Evolutionary conservation across 2,888 invertebrate species (phyloP).

Genomic region (Lasioglossum figueresi): DNA sequence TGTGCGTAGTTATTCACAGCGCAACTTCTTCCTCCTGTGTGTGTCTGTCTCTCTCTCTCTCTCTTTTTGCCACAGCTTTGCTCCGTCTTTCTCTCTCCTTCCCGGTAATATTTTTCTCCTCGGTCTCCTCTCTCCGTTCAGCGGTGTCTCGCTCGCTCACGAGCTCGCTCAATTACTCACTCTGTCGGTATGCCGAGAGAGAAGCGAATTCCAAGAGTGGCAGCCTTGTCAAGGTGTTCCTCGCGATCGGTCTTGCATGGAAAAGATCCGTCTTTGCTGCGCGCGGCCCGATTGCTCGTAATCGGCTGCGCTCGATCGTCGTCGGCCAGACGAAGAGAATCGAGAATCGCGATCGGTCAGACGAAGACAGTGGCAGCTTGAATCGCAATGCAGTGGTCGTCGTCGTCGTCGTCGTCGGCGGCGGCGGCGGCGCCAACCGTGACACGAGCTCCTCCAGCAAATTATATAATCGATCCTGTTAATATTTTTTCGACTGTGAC

Average conservation of each 20-base stretch:
- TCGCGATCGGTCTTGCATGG: constrained; percentile 55
- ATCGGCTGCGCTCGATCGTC: constrained; percentile 6
- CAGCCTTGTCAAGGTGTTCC: constrained; percentile 74
- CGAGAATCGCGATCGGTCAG: neutral
- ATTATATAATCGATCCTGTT: constrained; percentile 24
- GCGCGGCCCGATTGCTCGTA: constrained; percentile 23
- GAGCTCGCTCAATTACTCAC: constrained; percentile 49
- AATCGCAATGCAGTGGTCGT: neutral
- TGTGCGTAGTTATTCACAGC: constrained; percentile 36
- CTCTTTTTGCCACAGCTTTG: neutral
- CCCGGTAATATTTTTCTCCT: neutral
- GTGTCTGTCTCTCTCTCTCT: neutral
- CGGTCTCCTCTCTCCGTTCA: constrained; percentile 1
- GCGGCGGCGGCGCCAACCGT: neutral
- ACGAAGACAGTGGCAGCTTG: neutral
- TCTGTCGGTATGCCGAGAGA: constrained; percentile 58
- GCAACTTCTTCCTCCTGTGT: constrained; percentile 3
- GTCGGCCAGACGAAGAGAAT: neutral
- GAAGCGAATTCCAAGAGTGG: constrained; percentile 70
- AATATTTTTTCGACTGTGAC: constrained; percentile 1
- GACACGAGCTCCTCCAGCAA: neutral
- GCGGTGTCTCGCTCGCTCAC: constrained; percentile 2
- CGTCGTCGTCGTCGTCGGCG: neutral
- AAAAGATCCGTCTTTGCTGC: constrained; percentile 48
- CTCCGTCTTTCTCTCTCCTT: neutral